Conservation (phyloP, 2,888 invertebrate species). For the Glaucopsyche alexis region DNA sequence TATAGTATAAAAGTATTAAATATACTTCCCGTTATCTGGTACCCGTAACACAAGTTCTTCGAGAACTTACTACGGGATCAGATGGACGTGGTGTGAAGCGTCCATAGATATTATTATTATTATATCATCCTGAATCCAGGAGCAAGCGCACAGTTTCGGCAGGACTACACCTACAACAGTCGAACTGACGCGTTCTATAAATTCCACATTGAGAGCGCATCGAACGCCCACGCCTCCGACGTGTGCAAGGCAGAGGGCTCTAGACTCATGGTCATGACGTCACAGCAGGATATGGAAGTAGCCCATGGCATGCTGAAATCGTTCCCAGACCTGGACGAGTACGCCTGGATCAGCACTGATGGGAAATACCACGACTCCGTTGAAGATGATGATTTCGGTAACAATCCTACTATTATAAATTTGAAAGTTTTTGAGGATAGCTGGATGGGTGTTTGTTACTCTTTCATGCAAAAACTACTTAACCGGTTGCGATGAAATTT, state of each 20-base stretch:
- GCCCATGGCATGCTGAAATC: conserved; percentile 56
- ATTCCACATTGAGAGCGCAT: conserved; percentile 50
- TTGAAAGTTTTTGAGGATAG: too few relatives aligned
- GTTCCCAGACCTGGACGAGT: conserved; percentile 54
- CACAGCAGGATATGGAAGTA: conserved; percentile 48
- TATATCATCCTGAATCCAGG: neutral
- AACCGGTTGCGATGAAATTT: too few relatives aligned
- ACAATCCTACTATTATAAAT: neutral
- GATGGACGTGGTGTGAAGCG: too few relatives aligned
- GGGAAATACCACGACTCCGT: conserved; percentile 45
- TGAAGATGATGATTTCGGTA: neutral
- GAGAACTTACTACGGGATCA: too few relatives aligned
- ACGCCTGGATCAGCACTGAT: conserved; percentile 52
- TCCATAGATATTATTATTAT: too few relatives aligned
- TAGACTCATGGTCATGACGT: conserved; percentile 46
- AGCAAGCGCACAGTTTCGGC: conserved; percentile 47
- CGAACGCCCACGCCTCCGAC: conserved; percentile 15
- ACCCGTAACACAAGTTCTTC: too few relatives aligned
- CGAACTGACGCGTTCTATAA: conserved; percentile 61
- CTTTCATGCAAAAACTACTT: too few relatives aligned
- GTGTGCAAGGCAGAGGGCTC: conserved; percentile 54
- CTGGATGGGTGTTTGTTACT: too few relatives aligned
- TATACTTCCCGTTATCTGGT: too few relatives aligned
- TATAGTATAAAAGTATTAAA: too few relatives aligned
- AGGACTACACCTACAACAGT: conserved; percentile 56